Evolutionary conservation across 1,140 invertebrate species (phyloP).

Genomic region (Leguminivora glycinivorella): DNA sequence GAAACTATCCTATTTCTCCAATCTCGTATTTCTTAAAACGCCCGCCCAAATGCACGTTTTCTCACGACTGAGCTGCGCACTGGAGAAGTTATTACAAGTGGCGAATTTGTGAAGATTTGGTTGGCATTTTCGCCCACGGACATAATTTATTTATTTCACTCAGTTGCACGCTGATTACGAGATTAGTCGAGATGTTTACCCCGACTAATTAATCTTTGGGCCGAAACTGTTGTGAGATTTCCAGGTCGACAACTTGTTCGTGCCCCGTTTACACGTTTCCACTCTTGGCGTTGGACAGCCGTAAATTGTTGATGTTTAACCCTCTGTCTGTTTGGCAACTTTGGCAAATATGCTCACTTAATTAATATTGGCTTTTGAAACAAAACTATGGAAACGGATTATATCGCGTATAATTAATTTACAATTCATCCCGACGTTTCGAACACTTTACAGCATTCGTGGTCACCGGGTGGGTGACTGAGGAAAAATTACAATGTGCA

Average conservation of each 20-base stretch:
- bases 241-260: slow-evolving; percentile 48
- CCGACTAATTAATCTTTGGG: slow-evolving; percentile 70
- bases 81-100: slow-evolving; percentile 52
- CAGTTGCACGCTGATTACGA: slow-evolving; percentile 64
- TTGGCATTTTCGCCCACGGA: slow-evolving; percentile 56
- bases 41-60: slow-evolving; percentile 37
- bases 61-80: slow-evolving; percentile 54
- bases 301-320: slow-evolving; percentile 24
- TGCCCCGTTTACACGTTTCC: slow-evolving; percentile 44
- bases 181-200: slow-evolving; percentile 65
- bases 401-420: no score
- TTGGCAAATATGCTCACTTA: slow-evolving; percentile 29
- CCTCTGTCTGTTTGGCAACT: slow-evolving; percentile 34
- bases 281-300: slow-evolving; percentile 34
- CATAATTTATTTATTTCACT: slow-evolving; percentile 69
- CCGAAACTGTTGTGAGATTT: slow-evolving; percentile 56
- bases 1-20: slow-evolving; percentile 33
- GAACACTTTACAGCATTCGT: no score
- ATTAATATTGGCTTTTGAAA: slow-evolving; percentile 20
- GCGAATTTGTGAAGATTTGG: slow-evolving; percentile 52
- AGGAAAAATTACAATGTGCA: no score
- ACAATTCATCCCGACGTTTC: no score
- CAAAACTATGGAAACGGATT: no score
- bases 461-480: no score
- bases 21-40: slow-evolving; percentile 32